These are phyloP conservation scores for Brachymystax lenok DNA, from an alignment of 2,797 vertebrate species.

Conservation along the genomic window DNA sequence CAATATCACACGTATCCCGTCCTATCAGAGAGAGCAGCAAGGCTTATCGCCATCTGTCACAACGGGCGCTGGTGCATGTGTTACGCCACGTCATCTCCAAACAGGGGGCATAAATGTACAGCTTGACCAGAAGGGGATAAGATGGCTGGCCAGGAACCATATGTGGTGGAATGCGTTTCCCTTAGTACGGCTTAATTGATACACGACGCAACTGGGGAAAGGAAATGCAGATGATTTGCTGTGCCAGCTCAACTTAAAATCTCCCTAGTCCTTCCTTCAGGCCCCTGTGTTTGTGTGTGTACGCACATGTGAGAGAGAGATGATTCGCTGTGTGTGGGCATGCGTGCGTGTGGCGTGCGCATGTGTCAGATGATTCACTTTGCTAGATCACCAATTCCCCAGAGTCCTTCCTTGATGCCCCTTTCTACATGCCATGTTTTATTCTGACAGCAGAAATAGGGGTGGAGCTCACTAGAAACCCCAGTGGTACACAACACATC, in stretches of 20 bases:
- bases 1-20: background rate
- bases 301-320: background rate
- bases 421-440: constrained; percentile 23
- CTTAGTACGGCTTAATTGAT: constrained; percentile 18
- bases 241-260: constrained; percentile 25
- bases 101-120: constrained; percentile 18
- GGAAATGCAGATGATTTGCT: constrained; percentile 43
- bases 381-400: background rate
- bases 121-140: background rate
- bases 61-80: constrained; percentile 12
- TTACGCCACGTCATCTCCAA: constrained; percentile 12
- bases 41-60: constrained; percentile 35
- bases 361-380: background rate
- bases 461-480: background rate
- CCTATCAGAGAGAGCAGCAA: background rate
- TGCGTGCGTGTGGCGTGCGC: background rate
- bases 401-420: constrained; percentile 7
- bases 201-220: background rate
- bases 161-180: background rate
- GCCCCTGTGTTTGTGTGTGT: constrained; percentile 26
- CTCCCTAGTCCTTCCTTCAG: constrained; percentile 10
- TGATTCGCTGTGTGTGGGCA: background rate
- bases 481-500: background rate
- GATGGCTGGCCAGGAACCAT: background rate
- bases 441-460: constrained; percentile 34